Percentiles rank a stretch among this genome's conserved stretches.
phyloP scores from a whole-genome alignment of 2,888 invertebrate species.

The Mechanitis messenoides region DNA sequence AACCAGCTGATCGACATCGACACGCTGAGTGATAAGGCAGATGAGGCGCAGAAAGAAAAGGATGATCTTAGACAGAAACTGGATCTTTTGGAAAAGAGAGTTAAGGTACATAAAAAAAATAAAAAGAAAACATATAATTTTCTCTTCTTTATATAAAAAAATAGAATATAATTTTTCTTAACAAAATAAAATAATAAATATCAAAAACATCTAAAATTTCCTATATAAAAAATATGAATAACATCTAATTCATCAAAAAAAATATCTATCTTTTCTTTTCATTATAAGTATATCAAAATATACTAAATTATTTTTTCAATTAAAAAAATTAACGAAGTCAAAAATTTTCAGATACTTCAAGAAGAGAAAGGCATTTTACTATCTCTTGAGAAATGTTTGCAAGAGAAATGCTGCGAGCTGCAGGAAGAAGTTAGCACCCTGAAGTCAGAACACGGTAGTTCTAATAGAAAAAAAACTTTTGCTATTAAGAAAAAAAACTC shows the following conservation, averaged over 20 bases:
- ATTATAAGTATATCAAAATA: not conserved
- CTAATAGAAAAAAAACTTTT: slow-evolving; percentile 68
- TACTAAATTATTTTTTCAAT: not conserved
- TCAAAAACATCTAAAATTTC: too few relatives aligned
- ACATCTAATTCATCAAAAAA: too few relatives aligned
- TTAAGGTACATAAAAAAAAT: slow-evolving; percentile 72
- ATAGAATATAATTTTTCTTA: too few relatives aligned
- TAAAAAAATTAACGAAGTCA: too few relatives aligned
- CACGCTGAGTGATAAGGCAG: slow-evolving; percentile 81
- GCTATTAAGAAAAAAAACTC: slow-evolving; percentile 69
- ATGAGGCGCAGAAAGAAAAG: slow-evolving; percentile 82
- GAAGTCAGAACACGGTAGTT: slow-evolving; percentile 72
- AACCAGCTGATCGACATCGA: slow-evolving; percentile 88
- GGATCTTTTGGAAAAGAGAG: slow-evolving; percentile 81
- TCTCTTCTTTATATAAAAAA: too few relatives aligned
- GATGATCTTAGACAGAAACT: slow-evolving; percentile 80
- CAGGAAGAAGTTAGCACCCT: slow-evolving; percentile 82
- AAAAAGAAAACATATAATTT: not conserved
- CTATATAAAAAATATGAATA: too few relatives aligned
- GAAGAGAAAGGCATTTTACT: slow-evolving; percentile 85
- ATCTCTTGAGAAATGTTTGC: slow-evolving; percentile 83
- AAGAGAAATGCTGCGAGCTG: slow-evolving; percentile 84
- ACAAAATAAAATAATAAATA: too few relatives aligned
- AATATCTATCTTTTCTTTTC: not conserved
- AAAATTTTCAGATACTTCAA: slow-evolving; percentile 78